Conservation (phyloP, 1,140 invertebrate species). For the Drosophila willistoni region DNA sequence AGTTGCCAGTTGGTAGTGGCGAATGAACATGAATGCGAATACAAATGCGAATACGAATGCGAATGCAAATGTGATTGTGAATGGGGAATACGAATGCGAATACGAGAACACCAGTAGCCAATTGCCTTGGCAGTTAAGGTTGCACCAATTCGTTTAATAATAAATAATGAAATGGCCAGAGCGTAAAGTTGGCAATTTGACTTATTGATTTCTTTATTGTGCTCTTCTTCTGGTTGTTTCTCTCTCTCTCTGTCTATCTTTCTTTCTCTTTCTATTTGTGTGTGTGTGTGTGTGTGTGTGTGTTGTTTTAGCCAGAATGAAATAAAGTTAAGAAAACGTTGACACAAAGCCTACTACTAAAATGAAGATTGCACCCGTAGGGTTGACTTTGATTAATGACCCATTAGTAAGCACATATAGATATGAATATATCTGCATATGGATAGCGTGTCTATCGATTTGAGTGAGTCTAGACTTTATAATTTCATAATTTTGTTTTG, state of each 20-base stretch:
- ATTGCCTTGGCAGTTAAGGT: slow-evolving; percentile 79
- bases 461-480: slow-evolving; percentile 33
- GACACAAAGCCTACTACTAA: slow-evolving; percentile 31
- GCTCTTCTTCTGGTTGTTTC: background rate
- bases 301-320: background rate
- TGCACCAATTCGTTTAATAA: slow-evolving; percentile 80
- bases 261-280: background rate
- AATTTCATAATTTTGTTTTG: slow-evolving; percentile 38
- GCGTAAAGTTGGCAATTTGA: slow-evolving; percentile 48
- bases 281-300: no score
- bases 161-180: slow-evolving; percentile 75
- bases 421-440: background rate
- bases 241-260: background rate
- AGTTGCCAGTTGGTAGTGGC: background rate
- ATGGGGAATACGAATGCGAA: slow-evolving; percentile 6
- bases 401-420: slow-evolving; percentile 9
- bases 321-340: slow-evolving; percentile 23
- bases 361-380: slow-evolving; percentile 29
- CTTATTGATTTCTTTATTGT: slow-evolving; percentile 74
- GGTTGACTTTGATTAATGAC: slow-evolving; percentile 63
- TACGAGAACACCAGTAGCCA: slow-evolving; percentile 73
- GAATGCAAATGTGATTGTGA: slow-evolving; percentile 23
- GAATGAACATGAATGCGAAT: no score
- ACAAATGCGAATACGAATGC: background rate
- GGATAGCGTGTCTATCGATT: slow-evolving; percentile 38